Base-by-base conservation (phyloP, 2,113 vertebrate species). In the Cygnus atratus region DNA sequence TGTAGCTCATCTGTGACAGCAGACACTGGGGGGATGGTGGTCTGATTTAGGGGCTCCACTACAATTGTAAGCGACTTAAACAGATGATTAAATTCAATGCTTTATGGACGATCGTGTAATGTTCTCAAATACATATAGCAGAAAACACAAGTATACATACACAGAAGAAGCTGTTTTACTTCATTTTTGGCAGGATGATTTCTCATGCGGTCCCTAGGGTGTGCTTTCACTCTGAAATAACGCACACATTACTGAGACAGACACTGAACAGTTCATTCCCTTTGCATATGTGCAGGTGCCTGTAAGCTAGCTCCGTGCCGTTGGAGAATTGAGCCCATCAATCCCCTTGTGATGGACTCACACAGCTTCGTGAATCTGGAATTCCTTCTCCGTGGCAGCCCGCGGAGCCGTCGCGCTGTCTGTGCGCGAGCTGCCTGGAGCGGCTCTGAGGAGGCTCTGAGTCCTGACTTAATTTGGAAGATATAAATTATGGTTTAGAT, bases 21-120 rank as follows among this genome's bases (percentile, higher is more conserved):
- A 8, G 8, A 5, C 10, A 1, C 7, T 4, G 52, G 50, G 78
- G 81, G 58, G 14, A 0, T 2, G 8, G 10, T 9, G 43, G 0
- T 16, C 21, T 25, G 12, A 20, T 50, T 44, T 41, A 37, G 61
- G 39, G 59, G 18, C 55, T 41, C 68, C 3, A 4, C 41, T 35
- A 1, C 70, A 5, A 3, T 62, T 10, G 9, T 2, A 7, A 44
- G 10, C 0, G 0, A 8, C 17, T 3, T 5, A 17, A 31, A 7
- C 7, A n/a, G 11, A 7, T 17, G 29, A 29, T 48, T 15, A 7
- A 14, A 35, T 48, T 48, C 2, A 25, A 39, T 50, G 1, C n/a
- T 20, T 39, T 41, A 15, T 20, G 78, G 22, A 3, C 35, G 21
- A 19, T 4, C 77, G 46, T 67, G 24, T 6, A 3, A 50, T 35